Evolutionary conservation across 2,113 vertebrate species (phyloP).

Genomic region (Himantopus leucocephalus): DNA sequence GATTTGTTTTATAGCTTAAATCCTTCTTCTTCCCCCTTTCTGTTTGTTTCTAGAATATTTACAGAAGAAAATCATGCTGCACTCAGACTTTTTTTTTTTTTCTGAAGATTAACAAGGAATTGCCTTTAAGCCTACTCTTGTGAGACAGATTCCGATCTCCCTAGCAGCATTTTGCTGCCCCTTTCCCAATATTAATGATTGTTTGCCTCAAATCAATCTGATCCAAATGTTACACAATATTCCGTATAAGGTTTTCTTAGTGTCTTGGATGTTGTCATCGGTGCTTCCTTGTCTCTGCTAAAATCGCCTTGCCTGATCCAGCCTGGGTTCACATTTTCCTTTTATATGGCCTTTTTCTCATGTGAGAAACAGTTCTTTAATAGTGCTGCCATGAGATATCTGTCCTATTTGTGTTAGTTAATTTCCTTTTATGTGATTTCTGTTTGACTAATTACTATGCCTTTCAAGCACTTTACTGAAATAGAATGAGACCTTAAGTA

Average conservation of each 20-base stretch:
- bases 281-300: background rate
- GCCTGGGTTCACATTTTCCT: background rate
- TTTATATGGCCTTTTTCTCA: background rate
- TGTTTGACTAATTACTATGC: background rate
- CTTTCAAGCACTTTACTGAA: background rate
- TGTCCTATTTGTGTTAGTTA: background rate
- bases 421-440: background rate
- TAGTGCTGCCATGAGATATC: background rate
- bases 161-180: background rate
- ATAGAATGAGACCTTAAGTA: background rate
- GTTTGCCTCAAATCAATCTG: background rate
- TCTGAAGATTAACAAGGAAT: background rate
- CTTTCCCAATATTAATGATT: background rate
- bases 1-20: background rate
- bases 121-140: background rate
- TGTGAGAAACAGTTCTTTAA: background rate
- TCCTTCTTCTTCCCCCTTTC: background rate
- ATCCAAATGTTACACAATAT: background rate
- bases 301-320: background rate
- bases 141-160: background rate
- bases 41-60: background rate
- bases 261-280: background rate
- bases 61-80: background rate
- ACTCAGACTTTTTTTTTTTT: background rate
- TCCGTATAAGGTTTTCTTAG: background rate